A percentile compares a stretch with the other conserved stretches of the same genome.
Evolutionary conservation across 2,888 invertebrate species (phyloP).

Genomic region (Habroteleia sp.): DNA sequence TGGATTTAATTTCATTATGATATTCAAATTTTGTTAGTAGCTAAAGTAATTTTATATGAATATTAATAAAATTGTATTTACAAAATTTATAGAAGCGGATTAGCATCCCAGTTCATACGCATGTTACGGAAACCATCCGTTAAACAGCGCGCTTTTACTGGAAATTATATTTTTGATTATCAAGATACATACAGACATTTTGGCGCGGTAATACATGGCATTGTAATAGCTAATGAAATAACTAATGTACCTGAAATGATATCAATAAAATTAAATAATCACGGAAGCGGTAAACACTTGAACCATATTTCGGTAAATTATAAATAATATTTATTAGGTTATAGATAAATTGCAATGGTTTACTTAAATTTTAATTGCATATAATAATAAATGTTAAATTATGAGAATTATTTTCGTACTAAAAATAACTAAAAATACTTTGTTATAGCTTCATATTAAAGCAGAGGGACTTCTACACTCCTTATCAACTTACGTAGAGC

Average conservation of each 20-base stretch:
- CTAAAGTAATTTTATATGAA: too few relatives aligned
- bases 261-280: conserved; percentile 83
- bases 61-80: too few relatives aligned
- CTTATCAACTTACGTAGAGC: conserved; percentile 81
- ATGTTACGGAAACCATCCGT: conserved; percentile 84
- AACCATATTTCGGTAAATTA: conserved; percentile 84
- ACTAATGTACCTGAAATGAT: conserved; percentile 86
- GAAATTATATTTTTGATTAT: conserved; percentile 87
- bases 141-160: conserved; percentile 85
- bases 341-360: too few relatives aligned
- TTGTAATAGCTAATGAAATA: conserved; percentile 85
- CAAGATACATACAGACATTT: conserved; percentile 85
- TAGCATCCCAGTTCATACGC: conserved; percentile 85
- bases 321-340: too few relatives aligned
- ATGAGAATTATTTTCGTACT: too few relatives aligned
- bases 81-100: conserved; percentile 82
- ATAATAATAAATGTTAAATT: too few relatives aligned
- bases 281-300: conserved; percentile 83
- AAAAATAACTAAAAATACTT: conserved; percentile 2
- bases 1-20: too few relatives aligned
- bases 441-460: conserved; percentile 84
- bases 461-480: conserved; percentile 82
- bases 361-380: too few relatives aligned
- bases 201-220: conserved; percentile 84
- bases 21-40: too few relatives aligned